These are phyloP conservation scores for Ictalurus furcatus DNA, from an alignment of 2,113 vertebrate genomes.

Conservation along the genomic window DNA sequence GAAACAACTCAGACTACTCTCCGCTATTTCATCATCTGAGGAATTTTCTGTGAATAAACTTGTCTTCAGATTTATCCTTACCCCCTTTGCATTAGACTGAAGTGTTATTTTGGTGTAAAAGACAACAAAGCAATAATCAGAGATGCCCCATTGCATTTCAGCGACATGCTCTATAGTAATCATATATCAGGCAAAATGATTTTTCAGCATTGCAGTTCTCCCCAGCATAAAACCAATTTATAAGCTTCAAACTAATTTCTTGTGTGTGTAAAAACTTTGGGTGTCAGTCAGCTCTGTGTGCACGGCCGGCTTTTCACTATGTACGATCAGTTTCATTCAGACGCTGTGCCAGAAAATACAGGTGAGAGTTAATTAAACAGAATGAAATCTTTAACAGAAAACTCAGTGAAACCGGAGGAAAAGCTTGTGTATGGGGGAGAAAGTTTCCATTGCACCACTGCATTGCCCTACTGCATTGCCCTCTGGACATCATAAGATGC, in stretches of 20 bases:
- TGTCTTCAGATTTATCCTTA: no score
- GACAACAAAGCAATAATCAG: no score
- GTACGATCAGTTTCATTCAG: not conserved
- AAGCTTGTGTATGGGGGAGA: no score
- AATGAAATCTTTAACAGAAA: not conserved
- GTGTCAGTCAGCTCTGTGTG: not conserved
- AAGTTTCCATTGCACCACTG: not conserved
- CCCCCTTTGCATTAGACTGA: no score
- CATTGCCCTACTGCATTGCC: not conserved
- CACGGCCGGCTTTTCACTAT: not conserved
- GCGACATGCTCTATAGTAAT: not conserved
- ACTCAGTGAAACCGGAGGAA: no score
- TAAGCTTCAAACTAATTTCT: no score
- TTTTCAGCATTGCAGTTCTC: no score
- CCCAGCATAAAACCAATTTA: no score
- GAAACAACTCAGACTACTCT: not conserved
- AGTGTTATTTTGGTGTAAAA: no score
- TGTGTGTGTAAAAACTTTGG: no score
- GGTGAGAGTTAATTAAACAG: not conserved
- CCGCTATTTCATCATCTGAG: not conserved
- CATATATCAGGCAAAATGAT: no score
- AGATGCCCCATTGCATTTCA: not conserved
- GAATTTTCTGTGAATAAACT: not conserved
- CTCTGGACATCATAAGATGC: not conserved
- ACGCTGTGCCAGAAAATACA: no score